Conservation (phyloP, 2,797 vertebrate species). For the Smutsia gigantea region DNA sequence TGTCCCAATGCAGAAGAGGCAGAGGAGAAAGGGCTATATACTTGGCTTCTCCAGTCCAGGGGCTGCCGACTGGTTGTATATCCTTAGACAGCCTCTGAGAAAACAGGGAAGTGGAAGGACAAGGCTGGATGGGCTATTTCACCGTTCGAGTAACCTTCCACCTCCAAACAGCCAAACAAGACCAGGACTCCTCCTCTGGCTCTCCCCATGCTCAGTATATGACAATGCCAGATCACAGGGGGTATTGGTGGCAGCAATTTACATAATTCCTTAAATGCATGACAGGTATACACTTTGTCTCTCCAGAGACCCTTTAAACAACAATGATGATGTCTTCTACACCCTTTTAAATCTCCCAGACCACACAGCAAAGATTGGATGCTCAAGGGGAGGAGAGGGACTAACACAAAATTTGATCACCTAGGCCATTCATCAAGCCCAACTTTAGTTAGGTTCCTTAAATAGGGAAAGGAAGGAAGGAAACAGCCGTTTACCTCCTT, state of each 20-base stretch:
- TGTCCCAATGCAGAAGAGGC: neutral
- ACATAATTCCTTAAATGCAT: neutral
- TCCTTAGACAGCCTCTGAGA: neutral
- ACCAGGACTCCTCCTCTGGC: neutral
- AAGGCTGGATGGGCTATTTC: neutral
- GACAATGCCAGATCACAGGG: neutral
- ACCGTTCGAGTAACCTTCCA: neutral
- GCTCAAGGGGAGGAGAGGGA: neutral
- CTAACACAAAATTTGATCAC: conserved; percentile 51
- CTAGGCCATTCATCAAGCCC: conserved; percentile 37
- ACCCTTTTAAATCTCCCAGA: neutral
- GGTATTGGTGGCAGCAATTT: neutral
- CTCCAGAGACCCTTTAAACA: neutral
- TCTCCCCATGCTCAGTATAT: neutral
- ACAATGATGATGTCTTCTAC: neutral
- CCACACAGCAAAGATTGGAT: conserved; percentile 17
- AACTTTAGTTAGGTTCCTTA: conserved; percentile 14
- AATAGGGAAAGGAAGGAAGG: neutral
- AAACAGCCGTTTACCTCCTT: neutral
- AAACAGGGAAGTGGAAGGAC: neutral
- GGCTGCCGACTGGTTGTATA: neutral
- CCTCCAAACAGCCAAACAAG: neutral
- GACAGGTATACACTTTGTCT: neutral
- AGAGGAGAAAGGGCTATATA: neutral
- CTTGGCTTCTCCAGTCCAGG: neutral